Evolutionary conservation across 2,888 invertebrate species (phyloP).

Genomic region (Caenorhabditis sulstoni): DNA sequence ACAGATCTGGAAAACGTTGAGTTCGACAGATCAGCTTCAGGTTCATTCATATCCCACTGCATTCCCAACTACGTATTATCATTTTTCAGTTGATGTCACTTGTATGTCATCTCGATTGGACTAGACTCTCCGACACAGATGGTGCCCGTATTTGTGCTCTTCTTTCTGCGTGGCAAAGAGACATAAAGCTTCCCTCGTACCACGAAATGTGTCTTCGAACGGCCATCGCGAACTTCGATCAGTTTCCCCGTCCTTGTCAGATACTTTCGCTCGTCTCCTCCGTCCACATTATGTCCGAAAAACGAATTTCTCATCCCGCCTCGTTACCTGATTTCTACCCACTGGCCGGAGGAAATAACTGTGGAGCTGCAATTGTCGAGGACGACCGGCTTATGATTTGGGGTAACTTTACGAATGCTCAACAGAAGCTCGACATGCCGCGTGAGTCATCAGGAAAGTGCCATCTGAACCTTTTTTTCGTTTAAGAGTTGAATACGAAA

Average conservation of each 20-base stretch:
- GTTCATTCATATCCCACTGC: no score
- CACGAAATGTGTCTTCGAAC: constrained; percentile 64
- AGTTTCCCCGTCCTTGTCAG: constrained; percentile 57
- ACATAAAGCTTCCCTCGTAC: constrained; percentile 46
- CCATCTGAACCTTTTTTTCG: neutral
- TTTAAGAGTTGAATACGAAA: constrained; percentile 33
- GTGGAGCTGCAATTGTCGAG: constrained; percentile 67
- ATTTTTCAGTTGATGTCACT: constrained; percentile 55
- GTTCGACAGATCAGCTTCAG: constrained; percentile 38
- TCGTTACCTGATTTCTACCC: constrained; percentile 39
- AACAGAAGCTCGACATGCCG: constrained; percentile 51
- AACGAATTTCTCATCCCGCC: constrained; percentile 8
- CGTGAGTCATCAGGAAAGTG: constrained; percentile 17
- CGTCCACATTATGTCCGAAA: constrained; percentile 56
- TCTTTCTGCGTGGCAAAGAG: constrained; percentile 60
- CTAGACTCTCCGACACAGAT: constrained; percentile 37
- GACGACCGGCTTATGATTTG: constrained; percentile 71
- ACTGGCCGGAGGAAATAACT: constrained; percentile 69
- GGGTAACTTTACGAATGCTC: constrained; percentile 74
- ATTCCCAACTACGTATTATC: no score
- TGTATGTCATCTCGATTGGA: constrained; percentile 65
- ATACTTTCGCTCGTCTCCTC: constrained; percentile 62
- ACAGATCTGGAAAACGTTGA: constrained; percentile 48
- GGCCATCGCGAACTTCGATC: constrained; percentile 29
- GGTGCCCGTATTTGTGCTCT: constrained; percentile 54